Percentiles rank a stretch among this genome's conserved stretches.
Conservation (phyloP, 2,888 invertebrate species). For the Parnassius glacialis region DNA sequence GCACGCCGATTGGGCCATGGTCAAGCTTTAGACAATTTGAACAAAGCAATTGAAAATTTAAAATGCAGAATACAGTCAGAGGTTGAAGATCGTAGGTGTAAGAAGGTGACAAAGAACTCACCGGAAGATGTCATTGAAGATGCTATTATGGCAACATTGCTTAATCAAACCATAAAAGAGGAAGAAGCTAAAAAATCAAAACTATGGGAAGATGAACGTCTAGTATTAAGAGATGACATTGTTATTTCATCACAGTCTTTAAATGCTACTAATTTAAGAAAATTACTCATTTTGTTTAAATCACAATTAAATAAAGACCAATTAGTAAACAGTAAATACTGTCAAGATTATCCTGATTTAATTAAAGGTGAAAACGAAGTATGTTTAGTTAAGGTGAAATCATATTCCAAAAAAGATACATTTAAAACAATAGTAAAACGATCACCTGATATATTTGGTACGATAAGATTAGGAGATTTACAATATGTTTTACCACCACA, state of each 20-base stretch:
- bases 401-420: constrained; percentile 52
- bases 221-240: constrained; percentile 23
- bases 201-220: constrained; percentile 25
- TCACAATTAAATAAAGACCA: constrained; percentile 44
- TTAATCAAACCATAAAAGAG: constrained; percentile 45
- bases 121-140: constrained; percentile 53
- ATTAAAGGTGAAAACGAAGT: constrained; percentile 32
- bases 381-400: constrained; percentile 45
- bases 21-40: constrained; percentile 49
- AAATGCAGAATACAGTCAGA: constrained; percentile 55
- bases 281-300: constrained; percentile 51
- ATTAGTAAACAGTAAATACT: constrained; percentile 42
- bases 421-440: constrained; percentile 31
- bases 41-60: constrained; percentile 57
- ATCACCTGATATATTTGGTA: constrained; percentile 57
- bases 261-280: constrained; percentile 49
- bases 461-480: constrained; percentile 30
- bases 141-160: constrained; percentile 49
- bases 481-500: constrained; percentile 60
- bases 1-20: constrained; percentile 53
- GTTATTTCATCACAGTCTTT: constrained; percentile 28
- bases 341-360: constrained; percentile 42
- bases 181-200: constrained; percentile 33
- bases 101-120: constrained; percentile 45
- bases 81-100: constrained; percentile 42